These are phyloP conservation scores for Falco cherrug DNA, from an alignment of 2,797 vertebrate genomes.

Conservation along the genomic window DNA sequence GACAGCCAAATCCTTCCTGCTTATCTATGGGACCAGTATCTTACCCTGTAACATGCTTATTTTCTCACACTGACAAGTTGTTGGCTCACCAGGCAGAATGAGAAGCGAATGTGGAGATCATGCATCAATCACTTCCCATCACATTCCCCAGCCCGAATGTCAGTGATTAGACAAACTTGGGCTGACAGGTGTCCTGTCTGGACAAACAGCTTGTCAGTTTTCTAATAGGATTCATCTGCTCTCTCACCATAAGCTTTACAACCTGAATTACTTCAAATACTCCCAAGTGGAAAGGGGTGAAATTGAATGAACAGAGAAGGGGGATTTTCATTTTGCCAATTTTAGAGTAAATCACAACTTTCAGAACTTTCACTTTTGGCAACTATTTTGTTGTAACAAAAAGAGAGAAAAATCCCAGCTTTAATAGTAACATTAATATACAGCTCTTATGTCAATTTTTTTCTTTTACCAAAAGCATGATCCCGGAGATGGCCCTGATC, in stretches of 20 bases:
- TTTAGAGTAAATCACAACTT: neutral
- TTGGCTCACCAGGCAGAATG: neutral
- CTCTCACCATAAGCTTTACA: neutral
- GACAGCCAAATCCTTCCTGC: neutral
- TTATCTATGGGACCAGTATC: neutral
- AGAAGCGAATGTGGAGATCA: neutral
- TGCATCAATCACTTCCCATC: neutral
- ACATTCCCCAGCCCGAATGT: neutral
- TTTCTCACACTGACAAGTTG: slow-evolving; percentile 10
- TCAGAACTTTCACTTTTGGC: neutral
- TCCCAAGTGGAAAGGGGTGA: neutral
- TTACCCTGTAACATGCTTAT: neutral
- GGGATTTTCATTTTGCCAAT: neutral
- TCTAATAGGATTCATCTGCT: neutral
- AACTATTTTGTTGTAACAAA: neutral
- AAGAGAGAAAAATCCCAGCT: neutral
- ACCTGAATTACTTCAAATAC: neutral
- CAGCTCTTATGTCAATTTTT: accelerated
- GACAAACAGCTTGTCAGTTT: slow-evolving; percentile 3
- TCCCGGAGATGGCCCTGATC: neutral
- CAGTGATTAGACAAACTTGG: neutral
- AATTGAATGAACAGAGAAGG: neutral
- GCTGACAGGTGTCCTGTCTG: neutral
- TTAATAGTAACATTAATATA: neutral
- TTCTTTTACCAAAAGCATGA: neutral